Evolutionary conservation across 2,797 vertebrate genomes (phyloP), one percentile per base, ranked within the genome.

Genomic region (Ptychadena robeensis): DNA sequence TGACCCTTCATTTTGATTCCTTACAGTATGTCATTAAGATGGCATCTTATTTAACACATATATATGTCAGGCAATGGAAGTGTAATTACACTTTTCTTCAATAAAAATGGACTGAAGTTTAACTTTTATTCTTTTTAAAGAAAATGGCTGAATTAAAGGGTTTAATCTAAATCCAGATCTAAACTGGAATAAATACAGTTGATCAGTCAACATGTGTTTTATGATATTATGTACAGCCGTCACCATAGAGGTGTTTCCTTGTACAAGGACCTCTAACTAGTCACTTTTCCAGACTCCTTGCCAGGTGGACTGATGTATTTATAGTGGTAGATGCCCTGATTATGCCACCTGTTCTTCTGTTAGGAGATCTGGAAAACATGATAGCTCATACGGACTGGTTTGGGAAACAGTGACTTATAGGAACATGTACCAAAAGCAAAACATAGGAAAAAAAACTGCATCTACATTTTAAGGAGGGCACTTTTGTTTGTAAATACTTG

Each of bases 401-500:
- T 61, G 59, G 59, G 15, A 61, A 22, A 53, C 5, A 53, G 18
- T 53, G 44, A 53, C 44, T 90, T 90, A 90, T 89, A 91, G 87
- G 65, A 89, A 91, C 90, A 91, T 91, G 92, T 92, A 92, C 91
- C 92, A 89, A 92, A 93, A 88, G 77, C 82, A 90, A 91, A 92
- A 91, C 38, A 65, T 40, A 25, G 12, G 25, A 82, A 61, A 85
- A 66, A 67, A 86, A 28, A 89, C 88, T 92, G 92, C 90, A 92
- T 89, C 90, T 92, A 92, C 92, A 93, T 90, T 89, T 93, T 92
- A 92, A 93, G 93, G 93, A 93, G 93, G 92, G 93, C 93, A 94
- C 92, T 94, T 94, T 89, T 92, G 91, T 94, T 89, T 92, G 91
- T 91, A 94, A 94, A 94, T 93, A 94, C 92, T 93, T 93, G 91